Conservation (phyloP, 30 jellyfish, hydroid and myxozoan species). For the Pelagia noctiluca region DNA sequence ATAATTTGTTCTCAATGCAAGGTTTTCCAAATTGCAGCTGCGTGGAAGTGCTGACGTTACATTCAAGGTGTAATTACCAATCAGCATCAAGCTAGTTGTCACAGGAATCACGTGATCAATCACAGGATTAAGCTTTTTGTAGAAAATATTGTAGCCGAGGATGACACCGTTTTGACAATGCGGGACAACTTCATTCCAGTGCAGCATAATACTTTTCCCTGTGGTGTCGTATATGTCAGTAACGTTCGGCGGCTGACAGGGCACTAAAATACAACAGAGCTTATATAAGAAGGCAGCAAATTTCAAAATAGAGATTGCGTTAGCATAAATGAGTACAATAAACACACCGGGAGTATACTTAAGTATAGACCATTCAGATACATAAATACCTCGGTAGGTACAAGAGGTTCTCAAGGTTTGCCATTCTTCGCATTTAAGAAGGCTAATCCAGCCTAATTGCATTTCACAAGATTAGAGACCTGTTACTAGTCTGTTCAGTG, state of each 20-base stretch:
- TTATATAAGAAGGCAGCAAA: too few species aligned
- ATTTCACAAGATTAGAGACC: too few species aligned
- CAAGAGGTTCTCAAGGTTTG: too few species aligned
- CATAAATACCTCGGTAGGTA: too few species aligned
- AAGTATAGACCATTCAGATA: too few species aligned
- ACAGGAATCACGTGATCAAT: background rate
- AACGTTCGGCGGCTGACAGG: slow-evolving; percentile 26
- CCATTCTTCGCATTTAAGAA: too few species aligned
- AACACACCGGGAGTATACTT: too few species aligned
- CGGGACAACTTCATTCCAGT: slow-evolving; percentile 44
- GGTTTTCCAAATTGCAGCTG: background rate
- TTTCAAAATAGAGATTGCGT: too few species aligned
- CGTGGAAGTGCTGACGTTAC: slow-evolving; percentile 19
- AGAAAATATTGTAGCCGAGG: slow-evolving; percentile 18
- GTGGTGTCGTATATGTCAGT: slow-evolving; percentile 6
- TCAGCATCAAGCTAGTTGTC: background rate
- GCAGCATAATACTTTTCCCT: slow-evolving; percentile 21
- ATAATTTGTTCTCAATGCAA: slow-evolving; percentile 30
- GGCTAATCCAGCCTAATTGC: too few species aligned
- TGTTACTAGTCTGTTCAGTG: too few species aligned
- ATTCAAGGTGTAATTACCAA: slow-evolving; percentile 11
- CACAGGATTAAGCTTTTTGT: background rate
- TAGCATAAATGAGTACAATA: too few species aligned
- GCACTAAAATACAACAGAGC: slow-evolving; percentile 54
- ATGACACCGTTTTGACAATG: slow-evolving; percentile 51